Percentiles rank a stretch among this genome's conserved stretches.
phyloP scores from a whole-genome alignment of 1,140 invertebrate species.

The Holcopasites calliopsidis region DNA sequence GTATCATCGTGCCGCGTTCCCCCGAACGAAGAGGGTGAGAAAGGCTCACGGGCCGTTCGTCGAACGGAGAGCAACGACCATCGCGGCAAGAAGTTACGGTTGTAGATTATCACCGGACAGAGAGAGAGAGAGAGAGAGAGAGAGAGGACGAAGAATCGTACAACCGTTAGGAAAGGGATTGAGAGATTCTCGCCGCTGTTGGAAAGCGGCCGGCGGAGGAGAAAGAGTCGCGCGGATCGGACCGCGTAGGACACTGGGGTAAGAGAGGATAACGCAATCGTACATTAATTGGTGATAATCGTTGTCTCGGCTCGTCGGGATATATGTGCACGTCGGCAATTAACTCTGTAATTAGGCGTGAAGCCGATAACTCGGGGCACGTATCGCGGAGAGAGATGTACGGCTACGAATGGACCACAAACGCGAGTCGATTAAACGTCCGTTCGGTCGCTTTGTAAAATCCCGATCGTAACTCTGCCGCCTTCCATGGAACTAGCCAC shows the following conservation, averaged over 20 bases:
- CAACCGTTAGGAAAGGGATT: constrained; percentile 59
- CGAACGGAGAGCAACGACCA: constrained; percentile 14
- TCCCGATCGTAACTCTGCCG: constrained; percentile 49
- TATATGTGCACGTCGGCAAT: constrained; percentile 40
- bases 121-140: too few species aligned
- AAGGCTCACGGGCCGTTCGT: too few species aligned
- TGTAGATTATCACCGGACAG: constrained; percentile 55
- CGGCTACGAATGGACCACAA: background rate
- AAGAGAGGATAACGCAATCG: constrained; percentile 53
- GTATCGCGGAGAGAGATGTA: background rate
- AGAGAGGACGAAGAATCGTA: constrained; percentile 50
- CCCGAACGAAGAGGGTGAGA: background rate
- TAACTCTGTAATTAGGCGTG: constrained; percentile 60
- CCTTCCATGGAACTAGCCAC: constrained; percentile 23
- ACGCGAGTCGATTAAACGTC: constrained; percentile 45
- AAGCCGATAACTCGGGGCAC: constrained; percentile 46
- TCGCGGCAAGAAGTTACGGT: constrained; percentile 46
- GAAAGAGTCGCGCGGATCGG: too few species aligned
- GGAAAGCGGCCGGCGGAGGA: constrained; percentile 27
- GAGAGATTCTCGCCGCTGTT: constrained; percentile 51
- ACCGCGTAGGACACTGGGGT: background rate
- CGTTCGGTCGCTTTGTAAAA: constrained; percentile 25
- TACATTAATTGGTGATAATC: constrained; percentile 52
- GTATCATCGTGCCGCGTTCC: constrained; percentile 22
- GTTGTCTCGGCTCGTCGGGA: constrained; percentile 8